Conservation (phyloP, 2,113 vertebrate genomes). For the Argyrosomus japonicus region DNA sequence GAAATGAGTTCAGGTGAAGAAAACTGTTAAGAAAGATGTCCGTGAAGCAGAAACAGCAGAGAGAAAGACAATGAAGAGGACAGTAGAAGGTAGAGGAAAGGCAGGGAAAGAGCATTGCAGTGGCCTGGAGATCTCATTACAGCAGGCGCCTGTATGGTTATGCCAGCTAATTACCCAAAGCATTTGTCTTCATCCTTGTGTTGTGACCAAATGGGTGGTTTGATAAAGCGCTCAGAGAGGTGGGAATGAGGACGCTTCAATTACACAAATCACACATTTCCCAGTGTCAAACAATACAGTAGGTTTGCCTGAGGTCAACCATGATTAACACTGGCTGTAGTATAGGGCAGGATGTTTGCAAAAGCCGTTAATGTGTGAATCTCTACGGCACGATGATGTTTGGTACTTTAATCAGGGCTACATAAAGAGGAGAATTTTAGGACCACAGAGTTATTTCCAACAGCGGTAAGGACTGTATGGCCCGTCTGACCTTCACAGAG, state of each 20-base stretch:
- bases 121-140: constrained; percentile 59
- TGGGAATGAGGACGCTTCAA: constrained; percentile 44
- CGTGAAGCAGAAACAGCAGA: background rate
- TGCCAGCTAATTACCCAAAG: constrained; percentile 66
- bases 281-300: constrained; percentile 48
- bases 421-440: constrained; percentile 25
- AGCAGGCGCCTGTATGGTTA: constrained; percentile 31
- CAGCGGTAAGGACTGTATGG: constrained; percentile 19
- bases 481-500: constrained; percentile 40
- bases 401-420: constrained; percentile 40
- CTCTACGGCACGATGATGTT: constrained; percentile 16
- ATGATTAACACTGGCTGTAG: constrained; percentile 51
- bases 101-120: background rate
- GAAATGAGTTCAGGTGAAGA: background rate
- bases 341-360: constrained; percentile 41
- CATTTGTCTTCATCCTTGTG: constrained; percentile 67
- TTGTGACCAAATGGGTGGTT: constrained; percentile 63
- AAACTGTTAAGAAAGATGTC: background rate
- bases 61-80: background rate
- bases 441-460: constrained; percentile 41
- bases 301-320: constrained; percentile 33
- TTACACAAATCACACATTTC: constrained; percentile 61
- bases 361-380: constrained; percentile 7
- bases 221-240: constrained; percentile 48
- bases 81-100: constrained; percentile 12